A percentile compares a stretch with the other conserved stretches of the same genome.
Conservation (phyloP, 2,888 invertebrate species). For the Petrophora chlorosata region DNA sequence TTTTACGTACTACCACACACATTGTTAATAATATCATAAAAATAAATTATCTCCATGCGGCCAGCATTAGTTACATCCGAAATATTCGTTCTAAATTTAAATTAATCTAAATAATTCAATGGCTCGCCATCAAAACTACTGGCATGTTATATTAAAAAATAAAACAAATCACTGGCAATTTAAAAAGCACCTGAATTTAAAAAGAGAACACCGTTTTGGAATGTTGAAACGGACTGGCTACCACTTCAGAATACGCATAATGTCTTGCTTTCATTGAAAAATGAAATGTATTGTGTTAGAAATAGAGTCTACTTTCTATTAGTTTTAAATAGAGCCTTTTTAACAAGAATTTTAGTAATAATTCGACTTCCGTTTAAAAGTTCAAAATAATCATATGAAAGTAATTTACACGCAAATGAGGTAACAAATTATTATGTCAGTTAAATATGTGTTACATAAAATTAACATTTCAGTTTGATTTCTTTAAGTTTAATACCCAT, state of each 20-base stretch:
- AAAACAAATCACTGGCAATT: constrained; percentile 72
- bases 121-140: constrained; percentile 41
- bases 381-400: constrained; percentile 15
- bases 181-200: constrained; percentile 72
- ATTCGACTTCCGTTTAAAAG: constrained; percentile 27
- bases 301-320: constrained; percentile 51
- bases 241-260: constrained; percentile 70
- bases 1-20: not conserved
- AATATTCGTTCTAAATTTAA: constrained; percentile 30
- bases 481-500: too few relatives aligned
- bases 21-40: not conserved
- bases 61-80: not conserved
- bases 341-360: constrained; percentile 12
- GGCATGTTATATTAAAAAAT: constrained; percentile 52
- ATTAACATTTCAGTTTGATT: too few relatives aligned
- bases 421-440: not conserved
- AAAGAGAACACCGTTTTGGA: constrained; percentile 69
- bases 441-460: not conserved
- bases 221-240: constrained; percentile 75
- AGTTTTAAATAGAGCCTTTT: constrained; percentile 1
- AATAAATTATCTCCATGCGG: not conserved
- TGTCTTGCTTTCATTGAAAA: constrained; percentile 42
- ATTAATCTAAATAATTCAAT: constrained; percentile 29
- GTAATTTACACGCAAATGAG: constrained; percentile 18
- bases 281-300: constrained; percentile 47